Conservation (phyloP, 2,888 invertebrate species). For the Seira sanloemensis region DNA sequence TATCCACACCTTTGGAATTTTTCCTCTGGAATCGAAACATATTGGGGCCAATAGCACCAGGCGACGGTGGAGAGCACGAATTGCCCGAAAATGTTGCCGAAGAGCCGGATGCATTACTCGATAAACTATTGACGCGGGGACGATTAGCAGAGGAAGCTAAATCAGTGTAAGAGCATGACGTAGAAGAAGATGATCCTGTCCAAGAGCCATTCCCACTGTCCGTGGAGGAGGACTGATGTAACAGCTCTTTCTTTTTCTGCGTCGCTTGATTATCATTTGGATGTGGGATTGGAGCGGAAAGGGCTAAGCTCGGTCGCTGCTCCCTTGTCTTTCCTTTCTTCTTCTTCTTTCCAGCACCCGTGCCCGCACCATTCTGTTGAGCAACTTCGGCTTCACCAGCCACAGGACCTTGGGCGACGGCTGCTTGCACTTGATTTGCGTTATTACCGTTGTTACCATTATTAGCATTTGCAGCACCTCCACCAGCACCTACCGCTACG, state of each 20-base stretch:
- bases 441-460: conserved; percentile 75
- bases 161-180: conserved; percentile 85
- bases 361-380: conserved; percentile 49
- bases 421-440: conserved; percentile 74
- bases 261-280: conserved; percentile 75
- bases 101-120: conserved; percentile 76
- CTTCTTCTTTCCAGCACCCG: conserved; percentile 78
- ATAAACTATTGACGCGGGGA: conserved; percentile 75
- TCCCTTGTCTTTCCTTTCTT: conserved; percentile 83
- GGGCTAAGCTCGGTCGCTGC: conserved; percentile 80
- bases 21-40: conserved; percentile 67
- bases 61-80: conserved; percentile 70
- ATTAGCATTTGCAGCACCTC: too few relatives aligned
- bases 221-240: conserved; percentile 38
- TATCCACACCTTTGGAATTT: conserved; percentile 59
- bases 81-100: conserved; percentile 74
- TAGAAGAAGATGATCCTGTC: conserved; percentile 80
- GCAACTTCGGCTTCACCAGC: conserved; percentile 46
- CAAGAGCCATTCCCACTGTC: conserved; percentile 50
- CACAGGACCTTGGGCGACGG: background rate
- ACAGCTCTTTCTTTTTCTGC: conserved; percentile 46
- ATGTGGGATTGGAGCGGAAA: conserved; percentile 78
- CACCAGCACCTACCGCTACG: conserved; percentile 77
- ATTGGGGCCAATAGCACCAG: conserved; percentile 60
- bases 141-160: conserved; percentile 60